Conservation (phyloP, 2,797 vertebrate species). For the Lagodon rhomboides region DNA sequence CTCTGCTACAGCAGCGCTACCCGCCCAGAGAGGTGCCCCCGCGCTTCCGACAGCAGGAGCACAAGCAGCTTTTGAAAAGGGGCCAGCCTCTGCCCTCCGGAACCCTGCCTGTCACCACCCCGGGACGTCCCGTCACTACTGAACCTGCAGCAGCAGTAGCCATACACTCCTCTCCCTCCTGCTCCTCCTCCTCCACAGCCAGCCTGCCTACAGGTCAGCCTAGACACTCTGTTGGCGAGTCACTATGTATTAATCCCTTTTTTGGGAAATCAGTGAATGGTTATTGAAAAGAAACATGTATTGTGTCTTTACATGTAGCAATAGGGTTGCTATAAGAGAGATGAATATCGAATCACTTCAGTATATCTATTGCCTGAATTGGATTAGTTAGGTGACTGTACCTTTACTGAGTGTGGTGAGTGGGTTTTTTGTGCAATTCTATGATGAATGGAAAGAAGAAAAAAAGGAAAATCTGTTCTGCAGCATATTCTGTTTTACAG, state of each 20-base stretch:
- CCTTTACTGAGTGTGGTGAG: background rate
- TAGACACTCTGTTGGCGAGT: conserved; percentile 34
- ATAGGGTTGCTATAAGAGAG: background rate
- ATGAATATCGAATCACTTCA: background rate
- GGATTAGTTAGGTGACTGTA: background rate
- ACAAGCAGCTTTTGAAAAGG: conserved; percentile 97
- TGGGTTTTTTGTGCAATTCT: background rate
- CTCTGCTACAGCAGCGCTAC: conserved; percentile 89
- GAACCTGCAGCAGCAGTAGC: conserved; percentile 75
- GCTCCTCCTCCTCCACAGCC: conserved; percentile 67
- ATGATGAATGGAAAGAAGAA: background rate
- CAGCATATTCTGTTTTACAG: background rate
- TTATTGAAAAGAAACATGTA: no score
- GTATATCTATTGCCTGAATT: background rate
- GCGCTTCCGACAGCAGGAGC: conserved; percentile 96
- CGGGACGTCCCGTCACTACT: conserved; percentile 66
- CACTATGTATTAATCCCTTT: background rate
- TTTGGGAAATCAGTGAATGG: no score
- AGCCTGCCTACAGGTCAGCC: conserved; percentile 78
- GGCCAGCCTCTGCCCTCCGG: conserved; percentile 92
- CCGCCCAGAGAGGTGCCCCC: conserved; percentile 95
- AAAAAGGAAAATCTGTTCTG: conserved; percentile 1
- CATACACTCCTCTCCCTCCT: conserved; percentile 70
- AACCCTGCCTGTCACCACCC: conserved; percentile 69
- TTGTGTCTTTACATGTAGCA: background rate